Conservation (phyloP, 2,113 vertebrate species). For the Dolichallabes microphthalmus region DNA sequence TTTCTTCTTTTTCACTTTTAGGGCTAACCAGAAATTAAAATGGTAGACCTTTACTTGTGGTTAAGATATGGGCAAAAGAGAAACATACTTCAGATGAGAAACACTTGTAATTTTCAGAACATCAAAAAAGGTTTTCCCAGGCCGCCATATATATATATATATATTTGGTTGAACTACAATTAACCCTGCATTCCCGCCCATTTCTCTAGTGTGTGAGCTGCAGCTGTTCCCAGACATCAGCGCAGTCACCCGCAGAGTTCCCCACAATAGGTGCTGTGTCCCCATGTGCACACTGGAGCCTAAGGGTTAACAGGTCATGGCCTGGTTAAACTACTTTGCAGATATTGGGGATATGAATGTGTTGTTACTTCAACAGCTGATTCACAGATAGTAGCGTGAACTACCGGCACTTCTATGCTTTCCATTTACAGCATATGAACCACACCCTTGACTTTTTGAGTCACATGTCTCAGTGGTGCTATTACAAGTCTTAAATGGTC, state of each 20-base stretch:
- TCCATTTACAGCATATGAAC: not conserved
- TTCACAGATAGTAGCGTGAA: not conserved
- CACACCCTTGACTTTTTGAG: not conserved
- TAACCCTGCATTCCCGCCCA: not conserved
- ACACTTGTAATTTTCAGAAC: slow-evolving; percentile 26
- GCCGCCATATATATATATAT: not conserved
- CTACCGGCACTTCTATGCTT: not conserved
- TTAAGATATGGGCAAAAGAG: not conserved
- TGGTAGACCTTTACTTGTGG: not conserved
- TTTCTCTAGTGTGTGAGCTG: slow-evolving; percentile 16
- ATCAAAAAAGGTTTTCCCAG: slow-evolving; percentile 1
- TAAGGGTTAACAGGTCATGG: slow-evolving; percentile 31
- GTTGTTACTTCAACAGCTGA: not conserved
- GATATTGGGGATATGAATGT: slow-evolving; percentile 5
- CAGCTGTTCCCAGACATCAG: slow-evolving; percentile 53
- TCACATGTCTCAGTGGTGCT: too few relatives aligned
- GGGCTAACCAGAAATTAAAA: not conserved
- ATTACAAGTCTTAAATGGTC: slow-evolving; percentile 17
- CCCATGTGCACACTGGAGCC: not conserved
- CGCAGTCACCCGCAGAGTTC: slow-evolving; percentile 33
- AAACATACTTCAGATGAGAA: slow-evolving; percentile 8
- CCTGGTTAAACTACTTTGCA: slow-evolving; percentile 19
- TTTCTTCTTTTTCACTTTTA: not conserved
- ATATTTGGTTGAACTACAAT: slow-evolving; percentile 23
- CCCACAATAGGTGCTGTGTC: slow-evolving; percentile 28